phyloP scores from a whole-genome alignment of 1,140 invertebrate genomes.

The Anastrepha ludens region DNA sequence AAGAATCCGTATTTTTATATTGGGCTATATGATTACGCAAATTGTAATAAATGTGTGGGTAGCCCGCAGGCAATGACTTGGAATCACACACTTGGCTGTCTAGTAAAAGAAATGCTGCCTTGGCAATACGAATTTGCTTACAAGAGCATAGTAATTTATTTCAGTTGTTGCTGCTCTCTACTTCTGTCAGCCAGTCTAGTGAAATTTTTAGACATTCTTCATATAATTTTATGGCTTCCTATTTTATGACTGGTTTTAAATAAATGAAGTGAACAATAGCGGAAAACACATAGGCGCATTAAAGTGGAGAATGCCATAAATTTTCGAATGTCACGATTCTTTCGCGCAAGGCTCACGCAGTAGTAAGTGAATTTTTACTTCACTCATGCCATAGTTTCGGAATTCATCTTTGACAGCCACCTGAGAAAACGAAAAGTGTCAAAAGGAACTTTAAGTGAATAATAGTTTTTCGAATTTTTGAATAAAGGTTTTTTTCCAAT shows the following conservation, averaged over 20 bases:
- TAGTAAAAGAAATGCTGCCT: neutral
- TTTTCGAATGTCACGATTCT: too few relatives aligned
- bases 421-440: too few relatives aligned
- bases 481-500: too few relatives aligned
- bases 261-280: neutral
- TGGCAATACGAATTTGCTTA: neutral
- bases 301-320: too few relatives aligned
- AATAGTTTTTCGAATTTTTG: too few relatives aligned
- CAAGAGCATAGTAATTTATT: neutral
- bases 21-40: neutral
- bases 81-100: neutral
- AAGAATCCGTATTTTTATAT: constrained; percentile 22
- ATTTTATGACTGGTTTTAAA: neutral
- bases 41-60: neutral
- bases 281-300: too few relatives aligned
- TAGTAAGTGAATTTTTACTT: too few relatives aligned
- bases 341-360: too few relatives aligned
- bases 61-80: too few relatives aligned
- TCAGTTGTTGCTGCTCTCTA: neutral
- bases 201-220: neutral
- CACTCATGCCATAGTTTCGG: too few relatives aligned
- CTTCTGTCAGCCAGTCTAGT: neutral
- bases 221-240: constrained; percentile 17
- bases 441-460: too few relatives aligned
- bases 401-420: too few relatives aligned